Percentiles rank a stretch among this genome's conserved stretches.
Conservation (phyloP, 2,113 vertebrate species). For the Zosterops hypoxanthus region DNA sequence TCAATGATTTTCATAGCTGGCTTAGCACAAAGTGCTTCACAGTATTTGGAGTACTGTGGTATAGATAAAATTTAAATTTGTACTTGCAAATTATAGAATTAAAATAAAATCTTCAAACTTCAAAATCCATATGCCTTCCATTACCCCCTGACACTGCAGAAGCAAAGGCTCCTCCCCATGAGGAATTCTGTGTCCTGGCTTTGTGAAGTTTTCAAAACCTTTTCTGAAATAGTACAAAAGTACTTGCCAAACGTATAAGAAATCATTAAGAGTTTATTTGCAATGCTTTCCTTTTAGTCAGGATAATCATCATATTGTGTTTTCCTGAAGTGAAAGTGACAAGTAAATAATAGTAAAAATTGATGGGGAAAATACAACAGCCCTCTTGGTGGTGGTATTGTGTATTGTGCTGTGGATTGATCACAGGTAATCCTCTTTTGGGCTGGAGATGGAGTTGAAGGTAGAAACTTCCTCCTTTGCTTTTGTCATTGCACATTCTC, state of each 20-base stretch:
- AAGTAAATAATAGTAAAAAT: not conserved
- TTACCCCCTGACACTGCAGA: not conserved
- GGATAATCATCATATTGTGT: not conserved
- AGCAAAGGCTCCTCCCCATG: not conserved
- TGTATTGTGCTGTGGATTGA: not conserved
- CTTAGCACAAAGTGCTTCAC: not conserved
- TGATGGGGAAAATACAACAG: not conserved
- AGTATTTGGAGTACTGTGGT: not conserved
- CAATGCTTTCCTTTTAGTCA: not conserved
- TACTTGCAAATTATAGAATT: not conserved
- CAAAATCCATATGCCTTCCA: not conserved
- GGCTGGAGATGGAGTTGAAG: not conserved
- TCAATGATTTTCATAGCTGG: not conserved
- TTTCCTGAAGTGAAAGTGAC: not conserved
- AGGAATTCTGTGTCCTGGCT: not conserved
- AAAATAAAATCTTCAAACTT: not conserved
- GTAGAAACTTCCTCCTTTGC: not conserved
- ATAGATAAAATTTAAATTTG: not conserved
- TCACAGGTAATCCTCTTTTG: not conserved
- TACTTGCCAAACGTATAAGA: not conserved
- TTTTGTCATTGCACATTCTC: not conserved
- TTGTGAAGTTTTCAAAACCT: not conserved
- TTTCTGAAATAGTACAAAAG: not conserved
- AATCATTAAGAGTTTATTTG: not conserved
- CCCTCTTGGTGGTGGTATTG: not conserved